These are phyloP conservation scores for Platygyra sinensis DNA, from an alignment of 64 coral and sea anemone genomes.

Conservation along the genomic window DNA sequence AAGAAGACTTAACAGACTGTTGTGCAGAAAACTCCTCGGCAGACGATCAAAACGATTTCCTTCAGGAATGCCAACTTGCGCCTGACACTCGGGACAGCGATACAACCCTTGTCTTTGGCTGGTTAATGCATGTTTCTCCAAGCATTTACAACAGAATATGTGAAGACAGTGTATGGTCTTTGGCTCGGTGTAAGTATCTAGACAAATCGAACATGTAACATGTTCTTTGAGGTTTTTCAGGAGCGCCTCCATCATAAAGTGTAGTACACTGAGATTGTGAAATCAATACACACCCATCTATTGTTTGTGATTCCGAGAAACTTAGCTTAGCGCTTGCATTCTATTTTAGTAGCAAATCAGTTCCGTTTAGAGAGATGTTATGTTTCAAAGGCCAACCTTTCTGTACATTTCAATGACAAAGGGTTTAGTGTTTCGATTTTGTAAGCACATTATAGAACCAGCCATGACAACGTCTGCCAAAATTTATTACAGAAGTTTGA, in stretches of 20 bases:
- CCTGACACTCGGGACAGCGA: constrained; percentile 27
- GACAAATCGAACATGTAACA: constrained; percentile 46
- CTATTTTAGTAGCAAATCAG: background rate
- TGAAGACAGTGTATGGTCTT: constrained; percentile 43
- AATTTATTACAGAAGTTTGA: no score
- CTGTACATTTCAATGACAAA: no score
- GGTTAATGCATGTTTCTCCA: background rate
- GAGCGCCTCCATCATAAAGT: constrained; percentile 13
- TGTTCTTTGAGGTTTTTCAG: constrained; percentile 35
- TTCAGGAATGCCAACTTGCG: background rate
- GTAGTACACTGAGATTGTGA: background rate
- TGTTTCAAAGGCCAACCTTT: no score
- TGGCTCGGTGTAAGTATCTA: background rate
- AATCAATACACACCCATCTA: background rate
- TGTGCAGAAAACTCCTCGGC: constrained; percentile 39
- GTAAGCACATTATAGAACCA: no score
- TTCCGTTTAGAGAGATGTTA: background rate
- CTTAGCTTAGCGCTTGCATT: background rate
- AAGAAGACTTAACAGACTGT: constrained; percentile 9
- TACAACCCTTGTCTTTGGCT: background rate
- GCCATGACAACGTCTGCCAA: no score
- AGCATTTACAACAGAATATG: constrained; percentile 37
- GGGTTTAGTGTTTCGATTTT: no score
- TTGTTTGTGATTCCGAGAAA: background rate
- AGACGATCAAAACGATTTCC: background rate